Percentiles rank a stretch among this genome's conserved stretches.
phyloP scores from a whole-genome alignment of 2,113 vertebrate species.

The Leptobrachium ailaonicum region DNA sequence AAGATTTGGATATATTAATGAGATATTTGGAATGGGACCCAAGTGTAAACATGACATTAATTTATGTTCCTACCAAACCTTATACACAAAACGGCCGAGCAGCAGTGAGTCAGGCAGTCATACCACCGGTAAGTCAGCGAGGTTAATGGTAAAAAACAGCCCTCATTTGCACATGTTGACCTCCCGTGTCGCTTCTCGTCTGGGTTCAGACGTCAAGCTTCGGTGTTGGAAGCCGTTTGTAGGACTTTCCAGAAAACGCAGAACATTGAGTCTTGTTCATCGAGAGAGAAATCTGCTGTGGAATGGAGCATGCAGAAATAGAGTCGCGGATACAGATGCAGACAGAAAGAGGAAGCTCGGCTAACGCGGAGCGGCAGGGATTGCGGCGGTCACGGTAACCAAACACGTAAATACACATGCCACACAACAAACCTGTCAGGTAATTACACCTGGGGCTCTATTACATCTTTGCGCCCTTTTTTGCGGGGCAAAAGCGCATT shows the following conservation, averaged over 20 bases:
- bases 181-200: conserved; percentile 7
- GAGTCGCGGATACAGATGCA: background rate
- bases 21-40: no score
- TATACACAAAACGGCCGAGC: no score
- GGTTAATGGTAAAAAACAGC: conserved; percentile 37
- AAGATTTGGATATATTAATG: no score
- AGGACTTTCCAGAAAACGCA: conserved; percentile 14
- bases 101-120: conserved; percentile 22
- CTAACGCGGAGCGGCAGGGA: background rate
- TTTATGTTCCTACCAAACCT: no score
- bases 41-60: no score
- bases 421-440: background rate
- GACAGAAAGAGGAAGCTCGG: background rate
- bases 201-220: conserved; percentile 7
- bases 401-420: background rate
- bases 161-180: conserved; percentile 3
- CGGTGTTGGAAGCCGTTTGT: background rate
- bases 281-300: background rate
- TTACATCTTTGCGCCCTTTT: no score
- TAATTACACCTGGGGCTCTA: background rate
- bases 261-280: background rate
- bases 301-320: background rate
- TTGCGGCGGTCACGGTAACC: background rate
- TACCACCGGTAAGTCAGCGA: background rate
- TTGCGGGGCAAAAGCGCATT: no score